These are phyloP conservation scores for Lordiphosa mommai DNA, from an alignment of 1,140 invertebrate genomes.

Conservation along the genomic window DNA sequence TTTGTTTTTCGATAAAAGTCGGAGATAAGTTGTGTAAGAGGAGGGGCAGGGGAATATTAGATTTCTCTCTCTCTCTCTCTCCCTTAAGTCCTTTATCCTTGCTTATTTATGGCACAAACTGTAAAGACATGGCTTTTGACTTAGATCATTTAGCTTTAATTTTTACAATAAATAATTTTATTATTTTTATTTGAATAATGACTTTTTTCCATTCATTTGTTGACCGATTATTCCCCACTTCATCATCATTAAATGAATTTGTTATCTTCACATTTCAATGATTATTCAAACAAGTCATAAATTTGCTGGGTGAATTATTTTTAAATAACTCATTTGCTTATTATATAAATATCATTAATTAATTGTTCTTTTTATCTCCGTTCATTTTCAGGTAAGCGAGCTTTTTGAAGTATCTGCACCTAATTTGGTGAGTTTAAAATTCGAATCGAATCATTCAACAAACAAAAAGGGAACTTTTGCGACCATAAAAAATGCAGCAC, in stretches of 20 bases:
- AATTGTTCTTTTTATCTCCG: constrained; percentile 19
- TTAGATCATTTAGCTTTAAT: background rate
- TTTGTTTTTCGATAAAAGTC: constrained; percentile 19
- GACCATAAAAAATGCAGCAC: constrained; percentile 41
- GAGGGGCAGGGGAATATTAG: too few relatives aligned
- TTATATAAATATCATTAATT: constrained; percentile 38
- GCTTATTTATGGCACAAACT: constrained; percentile 2
- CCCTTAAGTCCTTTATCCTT: too few relatives aligned
- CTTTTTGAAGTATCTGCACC: constrained; percentile 28
- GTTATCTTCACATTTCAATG: constrained; percentile 12
- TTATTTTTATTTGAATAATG: too few relatives aligned
- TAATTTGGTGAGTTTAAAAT: constrained; percentile 37
- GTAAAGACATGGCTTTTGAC: background rate
- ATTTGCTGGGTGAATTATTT: constrained; percentile 24
- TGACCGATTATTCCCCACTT: too few relatives aligned
- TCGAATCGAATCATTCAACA: background rate
- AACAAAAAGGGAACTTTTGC: constrained; percentile 9
- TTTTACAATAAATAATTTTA: too few relatives aligned
- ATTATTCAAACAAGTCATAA: constrained; percentile 26
- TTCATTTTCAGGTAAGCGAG: constrained; percentile 38
- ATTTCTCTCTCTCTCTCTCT: too few relatives aligned
- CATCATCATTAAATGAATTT: background rate
- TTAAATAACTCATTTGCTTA: constrained; percentile 31
- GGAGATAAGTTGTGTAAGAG: background rate
- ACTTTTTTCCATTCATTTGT: too few relatives aligned